Evolutionary conservation across 2,797 vertebrate species (phyloP).

Genomic region (Pipistrellus pipistrellus): DNA sequence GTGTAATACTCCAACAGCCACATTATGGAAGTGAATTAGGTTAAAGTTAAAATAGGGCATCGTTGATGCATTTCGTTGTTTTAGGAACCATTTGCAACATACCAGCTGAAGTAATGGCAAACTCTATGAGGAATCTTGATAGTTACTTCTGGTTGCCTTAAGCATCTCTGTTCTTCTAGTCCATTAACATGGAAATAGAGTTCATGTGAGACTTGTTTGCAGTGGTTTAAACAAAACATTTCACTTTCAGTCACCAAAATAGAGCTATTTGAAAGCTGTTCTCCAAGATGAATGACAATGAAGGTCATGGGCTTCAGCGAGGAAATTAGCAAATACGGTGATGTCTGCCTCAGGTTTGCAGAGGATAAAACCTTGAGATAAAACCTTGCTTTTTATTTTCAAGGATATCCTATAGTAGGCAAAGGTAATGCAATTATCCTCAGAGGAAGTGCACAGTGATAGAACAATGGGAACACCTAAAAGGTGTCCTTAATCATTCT

Average conservation of each 20-base stretch:
- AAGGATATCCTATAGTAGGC: constrained; percentile 55
- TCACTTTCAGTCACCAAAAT: constrained; percentile 54
- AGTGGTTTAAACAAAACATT: constrained; percentile 67
- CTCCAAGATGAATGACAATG: constrained; percentile 53
- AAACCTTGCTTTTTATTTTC: constrained; percentile 66
- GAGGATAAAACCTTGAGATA: constrained; percentile 71
- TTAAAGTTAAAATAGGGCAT: neutral
- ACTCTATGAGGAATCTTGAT: neutral
- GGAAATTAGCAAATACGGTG: constrained; percentile 62
- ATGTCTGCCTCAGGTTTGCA: constrained; percentile 54
- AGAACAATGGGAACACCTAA: constrained; percentile 72
- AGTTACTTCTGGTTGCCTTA: constrained; percentile 40
- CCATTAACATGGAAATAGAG: constrained; percentile 64
- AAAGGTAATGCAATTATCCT: constrained; percentile 74
- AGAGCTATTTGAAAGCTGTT: constrained; percentile 42
- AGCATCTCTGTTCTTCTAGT: constrained; percentile 21
- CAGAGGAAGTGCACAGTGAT: constrained; percentile 67
- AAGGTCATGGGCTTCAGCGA: constrained; percentile 71
- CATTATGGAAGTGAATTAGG: neutral
- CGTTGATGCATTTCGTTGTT: neutral
- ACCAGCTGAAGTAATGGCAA: constrained; percentile 12
- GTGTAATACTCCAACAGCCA: neutral
- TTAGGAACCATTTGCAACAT: constrained; percentile 36
- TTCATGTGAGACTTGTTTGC: constrained; percentile 49
- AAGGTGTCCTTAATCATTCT: constrained; percentile 80